Conservation (phyloP, 2,113 vertebrate genomes). For the Colius striatus region DNA sequence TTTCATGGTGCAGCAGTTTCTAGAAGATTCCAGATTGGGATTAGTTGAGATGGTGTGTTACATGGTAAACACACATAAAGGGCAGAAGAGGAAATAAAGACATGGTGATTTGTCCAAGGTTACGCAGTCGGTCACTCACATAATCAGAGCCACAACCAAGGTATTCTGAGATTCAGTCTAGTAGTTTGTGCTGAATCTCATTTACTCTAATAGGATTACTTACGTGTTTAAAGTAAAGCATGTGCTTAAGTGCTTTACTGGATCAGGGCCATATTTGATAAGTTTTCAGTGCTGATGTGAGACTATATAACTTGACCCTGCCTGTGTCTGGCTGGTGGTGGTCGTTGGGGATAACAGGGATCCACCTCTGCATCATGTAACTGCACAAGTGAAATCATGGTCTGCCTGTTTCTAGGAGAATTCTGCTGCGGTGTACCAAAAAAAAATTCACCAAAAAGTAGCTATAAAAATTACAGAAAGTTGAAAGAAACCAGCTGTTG, state of each 20-base stretch:
- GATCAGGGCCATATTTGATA: slow-evolving; percentile 65
- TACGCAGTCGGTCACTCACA: not conserved
- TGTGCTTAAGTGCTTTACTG: slow-evolving; percentile 69
- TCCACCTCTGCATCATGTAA: not conserved
- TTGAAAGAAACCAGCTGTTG: slow-evolving; percentile 65
- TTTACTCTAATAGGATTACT: slow-evolving; percentile 66
- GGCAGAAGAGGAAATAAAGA: not conserved
- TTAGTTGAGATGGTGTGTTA: not conserved
- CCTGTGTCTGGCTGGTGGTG: not conserved
- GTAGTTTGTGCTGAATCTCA: slow-evolving; percentile 63
- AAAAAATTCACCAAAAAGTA: not conserved
- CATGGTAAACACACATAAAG: not conserved
- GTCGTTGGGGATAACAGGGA: not conserved
- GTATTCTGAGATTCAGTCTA: slow-evolving; percentile 56
- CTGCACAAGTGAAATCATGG: not conserved
- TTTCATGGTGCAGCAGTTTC: not conserved
- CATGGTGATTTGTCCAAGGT: not conserved
- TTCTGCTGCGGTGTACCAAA: not conserved
- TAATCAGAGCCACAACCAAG: slow-evolving; percentile 33
- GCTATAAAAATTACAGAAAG: slow-evolving; percentile 25
- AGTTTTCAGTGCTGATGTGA: slow-evolving; percentile 49
- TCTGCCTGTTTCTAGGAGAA: slow-evolving; percentile 2
- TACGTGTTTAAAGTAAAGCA: slow-evolving; percentile 68
- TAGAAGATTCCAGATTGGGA: not conserved
- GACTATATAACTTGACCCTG: slow-evolving; percentile 15